Base-by-base conservation (phyloP, 2,888 invertebrate genomes). In the Temnothorax ravouxi region DNA sequence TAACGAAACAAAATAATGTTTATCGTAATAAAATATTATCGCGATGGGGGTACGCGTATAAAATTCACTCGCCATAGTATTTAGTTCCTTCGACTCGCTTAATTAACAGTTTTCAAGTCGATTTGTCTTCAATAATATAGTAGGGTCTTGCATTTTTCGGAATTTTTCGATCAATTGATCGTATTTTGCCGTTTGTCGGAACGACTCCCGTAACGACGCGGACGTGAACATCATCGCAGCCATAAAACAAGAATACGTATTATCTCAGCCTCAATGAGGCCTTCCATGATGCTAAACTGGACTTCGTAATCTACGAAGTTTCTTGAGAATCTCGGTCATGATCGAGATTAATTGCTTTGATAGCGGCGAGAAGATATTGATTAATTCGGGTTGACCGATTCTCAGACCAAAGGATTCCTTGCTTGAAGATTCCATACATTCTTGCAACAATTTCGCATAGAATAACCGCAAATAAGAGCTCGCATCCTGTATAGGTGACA, bases 181-280 rank as follows among this genome's bases (percentile, higher is more conserved):
- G 47, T 84, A 77, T 38, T 18, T 56, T 1, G 54, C 13, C 8
- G 1, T 0, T 34, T 0, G 15, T 71, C 13, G 44, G 13, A 6
- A 6, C 25, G 25, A 25, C 34, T 6, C 6, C 34, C 0, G 0
- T 0, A 2, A 15, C 0, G 52, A n/a, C 11, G 13, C n/a, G 6
- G 52, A n/a, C 11, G 13, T n/a, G 6, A 91, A 25, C n/a, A 89
- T 15, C 64, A 64, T 61, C 0, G 61, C 85, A 0, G 88, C 85
- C 1, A 88, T 50, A 21, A 88, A 0, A 0, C 3, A 9, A 0
- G 85, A 54, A 11, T 81, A 29, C 0, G 0, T 3, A 0, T 77
- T 56, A 0, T 3, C 47, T 3, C 47, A 2, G 2, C 1, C 50
- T 84, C 62, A 8, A 85, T 5, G 9, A 89, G 29, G 13, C 86